phyloP scores from a whole-genome alignment of 2,888 invertebrate genomes.

The Helleia helle region DNA sequence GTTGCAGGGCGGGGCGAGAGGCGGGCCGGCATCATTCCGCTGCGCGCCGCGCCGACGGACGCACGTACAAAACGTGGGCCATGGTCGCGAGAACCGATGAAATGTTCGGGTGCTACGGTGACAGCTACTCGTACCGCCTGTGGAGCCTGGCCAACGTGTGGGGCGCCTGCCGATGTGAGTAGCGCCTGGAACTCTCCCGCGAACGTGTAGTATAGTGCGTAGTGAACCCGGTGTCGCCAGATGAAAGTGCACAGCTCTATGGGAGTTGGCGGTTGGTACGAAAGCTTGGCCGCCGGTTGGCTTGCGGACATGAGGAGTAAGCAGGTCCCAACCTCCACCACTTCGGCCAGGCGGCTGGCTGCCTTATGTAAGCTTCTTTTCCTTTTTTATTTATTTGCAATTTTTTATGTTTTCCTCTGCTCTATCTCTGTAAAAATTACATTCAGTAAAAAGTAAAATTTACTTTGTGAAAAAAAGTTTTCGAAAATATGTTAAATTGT shows the following conservation, averaged over 20 bases:
- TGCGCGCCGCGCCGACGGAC: constrained; percentile 60
- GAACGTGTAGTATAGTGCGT: constrained; percentile 39
- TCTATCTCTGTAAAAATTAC: constrained; percentile 3
- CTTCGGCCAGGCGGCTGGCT: constrained; percentile 71
- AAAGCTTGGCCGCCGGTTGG: constrained; percentile 66
- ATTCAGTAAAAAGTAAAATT: no score
- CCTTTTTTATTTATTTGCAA: constrained; percentile 62
- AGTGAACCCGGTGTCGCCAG: constrained; percentile 51
- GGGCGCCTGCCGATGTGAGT: constrained; percentile 84
- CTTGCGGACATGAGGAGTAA: constrained; percentile 71
- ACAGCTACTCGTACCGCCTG: constrained; percentile 84
- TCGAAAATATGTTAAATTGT: constrained; percentile 9
- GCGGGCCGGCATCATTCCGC: constrained; percentile 60
- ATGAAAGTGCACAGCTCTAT: constrained; percentile 70
- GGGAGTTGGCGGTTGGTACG: constrained; percentile 70
- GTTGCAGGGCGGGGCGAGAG: constrained; percentile 34
- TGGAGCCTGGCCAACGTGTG: constrained; percentile 85
- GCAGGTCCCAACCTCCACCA: constrained; percentile 69
- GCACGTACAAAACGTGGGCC: constrained; percentile 76
- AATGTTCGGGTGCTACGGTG: constrained; percentile 82
- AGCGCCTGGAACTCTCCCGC: constrained; percentile 38
- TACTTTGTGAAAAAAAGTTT: neutral
- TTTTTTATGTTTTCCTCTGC: constrained; percentile 25
- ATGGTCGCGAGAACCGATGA: constrained; percentile 88
- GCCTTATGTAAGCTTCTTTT: constrained; percentile 71